Evolutionary conservation across 2,797 vertebrate genomes (phyloP), one percentile per base, ranked within the genome.

Genomic region (Monodelphis domestica): DNA sequence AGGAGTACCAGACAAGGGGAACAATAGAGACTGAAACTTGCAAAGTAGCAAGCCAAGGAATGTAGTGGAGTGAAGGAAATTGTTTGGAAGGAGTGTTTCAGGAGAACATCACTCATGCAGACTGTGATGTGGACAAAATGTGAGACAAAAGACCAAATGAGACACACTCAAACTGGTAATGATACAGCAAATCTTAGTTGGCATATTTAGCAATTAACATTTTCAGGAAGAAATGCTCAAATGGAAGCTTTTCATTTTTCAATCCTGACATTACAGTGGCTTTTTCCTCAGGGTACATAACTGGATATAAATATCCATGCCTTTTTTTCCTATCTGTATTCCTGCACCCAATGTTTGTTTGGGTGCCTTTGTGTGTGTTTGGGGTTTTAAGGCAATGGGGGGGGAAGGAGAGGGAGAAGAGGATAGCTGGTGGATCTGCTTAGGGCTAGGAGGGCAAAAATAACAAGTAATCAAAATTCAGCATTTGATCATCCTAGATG

Each of bases 1-100:
- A 98, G 98, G 98, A 98, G 78, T 95, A 95, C 26, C 96, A 98
- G 97, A 95, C 96, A 97, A 96, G 90, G 95, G 92, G 96, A 98
- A 98, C 97, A 98, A 98, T 97, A 97, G 90, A 97, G 93, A 93
- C 97, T 93, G 94, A 97, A 98, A 97, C 92, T 78, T 5, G 70
- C 96, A 95, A 97, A 97, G 87, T 91, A 89, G 92, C 53, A 96
- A 96, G 90, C 70, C 95, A 95, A 95, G 94, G 95, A 95, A 96
- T 97, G 95, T 78, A 93, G 95, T 63, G 53, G 95, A 95, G 93
- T 90, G 89, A 91, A 94, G 90, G 88, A 97, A 94, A 96, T 93
- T 89, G 91, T 97, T 95, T 97, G 96, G 92, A 97, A 95, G 94
- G 91, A 45, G 52, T 94, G 97, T 97, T 95, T 95, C 91, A 93